Conservation (phyloP, 64 coral and sea anemone genomes). For the Hydrozoanthus tunicans region DNA sequence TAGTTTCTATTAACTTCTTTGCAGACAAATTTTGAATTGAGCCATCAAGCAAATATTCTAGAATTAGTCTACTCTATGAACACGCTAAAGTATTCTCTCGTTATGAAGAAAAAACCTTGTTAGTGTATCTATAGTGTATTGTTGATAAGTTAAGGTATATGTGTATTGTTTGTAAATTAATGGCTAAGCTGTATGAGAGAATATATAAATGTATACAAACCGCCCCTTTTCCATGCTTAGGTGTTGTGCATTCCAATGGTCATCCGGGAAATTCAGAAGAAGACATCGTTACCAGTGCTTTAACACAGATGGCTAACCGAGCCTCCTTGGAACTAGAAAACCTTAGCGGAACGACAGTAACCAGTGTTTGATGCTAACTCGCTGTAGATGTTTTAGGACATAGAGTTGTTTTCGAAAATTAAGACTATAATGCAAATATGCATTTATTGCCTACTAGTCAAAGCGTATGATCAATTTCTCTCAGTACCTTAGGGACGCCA, state of each 20-base stretch:
- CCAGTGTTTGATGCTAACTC: slow-evolving; percentile 52
- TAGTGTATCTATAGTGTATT: too few species aligned
- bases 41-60: too few species aligned
- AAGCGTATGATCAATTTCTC: too few species aligned
- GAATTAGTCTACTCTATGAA: too few species aligned
- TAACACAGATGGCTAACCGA: slow-evolving; percentile 86
- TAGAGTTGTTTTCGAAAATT: not conserved
- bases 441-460: not conserved
- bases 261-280: slow-evolving; percentile 61
- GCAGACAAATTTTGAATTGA: too few species aligned
- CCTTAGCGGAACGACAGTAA: slow-evolving; percentile 55
- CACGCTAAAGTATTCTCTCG: too few species aligned
- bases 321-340: slow-evolving; percentile 75
- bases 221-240: not conserved
- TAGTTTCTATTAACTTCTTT: too few species aligned
- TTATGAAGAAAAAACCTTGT: too few species aligned
- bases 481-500: too few species aligned
- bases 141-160: too few species aligned
- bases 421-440: not conserved
- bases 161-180: too few species aligned
- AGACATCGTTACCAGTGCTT: slow-evolving; percentile 86
- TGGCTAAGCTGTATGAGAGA: too few species aligned
- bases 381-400: not conserved
- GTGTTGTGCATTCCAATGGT: slow-evolving; percentile 43
- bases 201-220: not conserved